Percentiles rank a stretch among this genome's conserved stretches.
Evolutionary conservation across 2,888 invertebrate genomes (phyloP).

Genomic region (Eucriotettix oculatus): DNA sequence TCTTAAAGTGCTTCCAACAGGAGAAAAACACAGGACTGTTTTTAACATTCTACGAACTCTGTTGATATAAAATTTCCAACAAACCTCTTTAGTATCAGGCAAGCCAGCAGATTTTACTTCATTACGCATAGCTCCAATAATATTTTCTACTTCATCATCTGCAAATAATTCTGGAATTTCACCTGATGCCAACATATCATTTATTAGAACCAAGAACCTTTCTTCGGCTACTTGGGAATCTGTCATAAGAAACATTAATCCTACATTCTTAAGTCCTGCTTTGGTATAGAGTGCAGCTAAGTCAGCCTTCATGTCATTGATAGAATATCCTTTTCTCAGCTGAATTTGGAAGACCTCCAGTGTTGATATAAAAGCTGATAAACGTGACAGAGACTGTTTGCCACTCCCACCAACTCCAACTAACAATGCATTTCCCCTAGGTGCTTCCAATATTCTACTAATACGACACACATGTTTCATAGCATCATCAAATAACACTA

Average conservation of each 20-base stretch:
- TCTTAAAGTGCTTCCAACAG: conserved; percentile 77
- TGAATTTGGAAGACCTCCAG: conserved; percentile 89
- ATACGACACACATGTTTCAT: conserved; percentile 78
- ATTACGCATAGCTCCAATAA: conserved; percentile 56
- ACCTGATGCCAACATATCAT: conserved; percentile 85
- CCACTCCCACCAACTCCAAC: conserved; percentile 93
- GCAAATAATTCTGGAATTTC: conserved; percentile 81
- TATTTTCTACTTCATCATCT: conserved; percentile 81
- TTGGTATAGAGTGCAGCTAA: conserved; percentile 61
- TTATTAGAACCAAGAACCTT: conserved; percentile 76
- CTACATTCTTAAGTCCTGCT: conserved; percentile 70
- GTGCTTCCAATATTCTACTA: conserved; percentile 80
- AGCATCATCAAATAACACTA: conserved; percentile 89
- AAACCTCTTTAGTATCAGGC: conserved; percentile 76
- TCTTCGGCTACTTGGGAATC: conserved; percentile 88
- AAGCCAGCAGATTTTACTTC: conserved; percentile 71
- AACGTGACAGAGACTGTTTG: conserved; percentile 76
- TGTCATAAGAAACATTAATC: conserved; percentile 79
- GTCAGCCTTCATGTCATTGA: conserved; percentile 31
- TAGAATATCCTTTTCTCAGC: conserved; percentile 69
- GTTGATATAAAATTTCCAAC: conserved; percentile 85
- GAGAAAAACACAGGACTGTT: conserved; percentile 83
- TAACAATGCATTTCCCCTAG: conserved; percentile 81
- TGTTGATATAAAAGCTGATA: conserved; percentile 79
- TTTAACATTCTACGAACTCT: conserved; percentile 47